Percentiles rank a stretch among this genome's conserved stretches.
These are phyloP conservation scores for Leptonema lineaticorne DNA, from an alignment of 1,140 invertebrate genomes.

Conservation along the genomic window DNA sequence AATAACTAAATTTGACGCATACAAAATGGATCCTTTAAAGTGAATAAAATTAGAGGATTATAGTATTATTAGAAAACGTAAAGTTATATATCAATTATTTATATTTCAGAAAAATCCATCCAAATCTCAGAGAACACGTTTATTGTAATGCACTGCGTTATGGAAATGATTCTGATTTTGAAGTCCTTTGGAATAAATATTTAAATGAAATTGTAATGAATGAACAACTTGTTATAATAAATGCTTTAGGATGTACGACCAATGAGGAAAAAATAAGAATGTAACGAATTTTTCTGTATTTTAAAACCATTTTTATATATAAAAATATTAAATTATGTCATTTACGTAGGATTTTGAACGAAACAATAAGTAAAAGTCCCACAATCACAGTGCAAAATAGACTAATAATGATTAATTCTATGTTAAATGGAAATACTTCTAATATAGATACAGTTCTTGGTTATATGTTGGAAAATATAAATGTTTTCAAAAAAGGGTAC, in stretches of 20 bases:
- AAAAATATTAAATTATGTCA: not conserved
- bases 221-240: conserved; percentile 56
- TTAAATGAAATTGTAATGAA: conserved; percentile 50
- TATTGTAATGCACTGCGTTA: conserved; percentile 62
- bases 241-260: conserved; percentile 56
- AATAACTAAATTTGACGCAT: conserved; percentile 53
- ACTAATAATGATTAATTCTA: conserved; percentile 29
- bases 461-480: conserved; percentile 49
- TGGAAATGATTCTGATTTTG: conserved; percentile 52
- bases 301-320: not conserved
- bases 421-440: conserved; percentile 26
- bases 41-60: too few relatives aligned
- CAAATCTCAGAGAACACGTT: conserved; percentile 59
- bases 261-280: conserved; percentile 45
- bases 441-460: conserved; percentile 26
- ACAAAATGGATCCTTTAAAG: conserved; percentile 43
- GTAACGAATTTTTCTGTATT: conserved; percentile 46
- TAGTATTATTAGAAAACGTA: not conserved
- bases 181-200: conserved; percentile 57
- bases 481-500: conserved; percentile 48
- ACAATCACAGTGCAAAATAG: conserved; percentile 28
- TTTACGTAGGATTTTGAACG: conserved; percentile 10
- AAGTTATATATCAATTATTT: conserved; percentile 16
- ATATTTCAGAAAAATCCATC: conserved; percentile 52
- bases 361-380: conserved; percentile 22